These are phyloP conservation scores for Manis pentadactyla DNA, from an alignment of 2,797 vertebrate species.

Conservation along the genomic window DNA sequence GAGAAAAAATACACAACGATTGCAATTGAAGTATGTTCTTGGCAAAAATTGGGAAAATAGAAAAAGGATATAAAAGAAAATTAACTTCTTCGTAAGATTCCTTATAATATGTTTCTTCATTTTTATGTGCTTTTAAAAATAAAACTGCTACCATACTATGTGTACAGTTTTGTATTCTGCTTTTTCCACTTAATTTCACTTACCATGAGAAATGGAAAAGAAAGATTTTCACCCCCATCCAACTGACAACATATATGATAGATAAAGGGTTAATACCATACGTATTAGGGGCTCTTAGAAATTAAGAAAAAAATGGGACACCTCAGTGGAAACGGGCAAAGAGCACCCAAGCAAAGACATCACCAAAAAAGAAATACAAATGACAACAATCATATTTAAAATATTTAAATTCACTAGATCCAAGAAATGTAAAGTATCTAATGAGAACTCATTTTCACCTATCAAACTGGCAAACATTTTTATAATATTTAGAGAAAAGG, in stretches of 20 bases:
- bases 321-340: neutral
- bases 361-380: neutral
- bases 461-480: neutral
- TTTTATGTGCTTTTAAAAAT: conserved; percentile 39
- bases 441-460: neutral
- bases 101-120: neutral
- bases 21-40: neutral
- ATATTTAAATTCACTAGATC: neutral
- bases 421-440: neutral
- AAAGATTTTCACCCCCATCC: neutral
- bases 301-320: neutral
- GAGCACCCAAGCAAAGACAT: neutral
- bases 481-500: neutral
- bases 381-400: neutral
- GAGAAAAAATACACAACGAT: neutral
- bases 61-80: neutral
- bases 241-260: neutral
- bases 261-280: neutral
- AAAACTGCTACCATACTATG: neutral
- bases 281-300: neutral
- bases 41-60: neutral
- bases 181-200: neutral
- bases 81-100: neutral
- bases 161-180: neutral
- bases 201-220: neutral